Evolutionary conservation across 23 tunicate genomes (phyloP).

Genomic region (Oikopleura dioica): DNA sequence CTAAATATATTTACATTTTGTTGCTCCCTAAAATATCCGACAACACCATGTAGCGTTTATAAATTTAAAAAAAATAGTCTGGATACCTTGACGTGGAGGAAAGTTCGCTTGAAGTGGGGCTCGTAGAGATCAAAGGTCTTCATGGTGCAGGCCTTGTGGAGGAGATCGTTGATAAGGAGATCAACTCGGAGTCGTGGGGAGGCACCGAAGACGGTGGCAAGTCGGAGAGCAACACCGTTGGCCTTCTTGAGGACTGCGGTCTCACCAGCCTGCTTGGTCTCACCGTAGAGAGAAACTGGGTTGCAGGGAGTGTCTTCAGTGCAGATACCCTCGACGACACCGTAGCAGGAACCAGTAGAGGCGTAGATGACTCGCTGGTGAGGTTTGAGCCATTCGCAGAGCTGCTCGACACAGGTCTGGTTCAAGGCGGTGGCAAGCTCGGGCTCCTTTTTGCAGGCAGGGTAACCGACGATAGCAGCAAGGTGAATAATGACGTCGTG

Average conservation of each 20-base stretch:
- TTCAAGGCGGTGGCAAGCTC: conserved; percentile 48
- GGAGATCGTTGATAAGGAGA: conserved; percentile 64
- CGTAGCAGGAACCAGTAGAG: conserved; percentile 44
- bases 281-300: conserved; percentile 80
- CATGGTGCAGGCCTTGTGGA: conserved; percentile 44
- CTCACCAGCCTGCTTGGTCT: conserved; percentile 77
- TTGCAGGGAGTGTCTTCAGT: conserved; percentile 93
- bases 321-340: conserved; percentile 32
- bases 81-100: conserved; percentile 60
- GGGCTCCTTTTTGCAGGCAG: conserved; percentile 78
- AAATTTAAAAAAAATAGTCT: neutral
- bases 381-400: conserved; percentile 19
- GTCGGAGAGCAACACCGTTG: conserved; percentile 78
- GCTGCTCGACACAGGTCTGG: conserved; percentile 47
- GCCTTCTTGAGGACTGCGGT: conserved; percentile 21
- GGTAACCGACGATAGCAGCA: conserved; percentile 95
- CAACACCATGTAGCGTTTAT: neutral
- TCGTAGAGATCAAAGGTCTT: conserved; percentile 74
- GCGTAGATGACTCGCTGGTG: conserved; percentile 64
- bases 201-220: conserved; percentile 95
- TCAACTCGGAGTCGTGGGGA: conserved; percentile 86
- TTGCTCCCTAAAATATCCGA: too few species aligned
- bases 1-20: neutral
- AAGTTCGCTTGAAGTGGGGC: conserved; percentile 68
- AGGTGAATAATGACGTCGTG: conserved; percentile 79